Base-by-base conservation (phyloP, 1,140 invertebrate genomes). In the Saccostrea cuccullata region DNA sequence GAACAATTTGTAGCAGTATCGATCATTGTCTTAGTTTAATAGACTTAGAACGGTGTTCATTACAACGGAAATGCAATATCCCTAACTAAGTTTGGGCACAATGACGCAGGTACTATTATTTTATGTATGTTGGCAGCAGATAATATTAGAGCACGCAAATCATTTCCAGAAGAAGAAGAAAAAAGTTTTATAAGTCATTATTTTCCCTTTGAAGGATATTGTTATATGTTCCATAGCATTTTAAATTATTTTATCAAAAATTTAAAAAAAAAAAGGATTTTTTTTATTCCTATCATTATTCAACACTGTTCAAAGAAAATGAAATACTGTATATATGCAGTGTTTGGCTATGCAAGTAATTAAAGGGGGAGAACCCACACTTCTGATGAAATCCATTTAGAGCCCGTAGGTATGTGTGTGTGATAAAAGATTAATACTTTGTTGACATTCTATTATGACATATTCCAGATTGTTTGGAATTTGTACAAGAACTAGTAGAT, bases 1-100 rank as follows among this genome's bases (percentile, higher is more conserved):
- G 70, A 77, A 77, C 13, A 36, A 12, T 77, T 36, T 77, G 70
- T 77, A 13, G 70, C 70, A 30, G 26, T 77, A 77, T 77, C 23
- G 70, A 77, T 77, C 26, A 77, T 26, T 30, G 70, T 26, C 23
- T 77, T 26, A 36, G 70, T 77, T 26, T 77, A 77, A 77, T 36
- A 77, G 26, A 77, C 23, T 77, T 77, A 77, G 26, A 77, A 36
- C 70, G 26, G 70, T 77, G 70, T 77, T 77, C 70, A 77, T 77
- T 26, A 77, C 26, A n/a, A 67, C 15, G 26, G 23, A 77, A 77
- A 30, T 15, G 26, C 70, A 77, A 77, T 77, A 26, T 77, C 70
- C 23, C 26, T 26, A 77, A 26, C 58, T 36, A 30, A 30, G 30
- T 77, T 30, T 26, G 70, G 13, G 2, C 26, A 77, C 26, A 30